Conservation (phyloP, 2,888 invertebrate species). For the Rhagonycha fulva region DNA sequence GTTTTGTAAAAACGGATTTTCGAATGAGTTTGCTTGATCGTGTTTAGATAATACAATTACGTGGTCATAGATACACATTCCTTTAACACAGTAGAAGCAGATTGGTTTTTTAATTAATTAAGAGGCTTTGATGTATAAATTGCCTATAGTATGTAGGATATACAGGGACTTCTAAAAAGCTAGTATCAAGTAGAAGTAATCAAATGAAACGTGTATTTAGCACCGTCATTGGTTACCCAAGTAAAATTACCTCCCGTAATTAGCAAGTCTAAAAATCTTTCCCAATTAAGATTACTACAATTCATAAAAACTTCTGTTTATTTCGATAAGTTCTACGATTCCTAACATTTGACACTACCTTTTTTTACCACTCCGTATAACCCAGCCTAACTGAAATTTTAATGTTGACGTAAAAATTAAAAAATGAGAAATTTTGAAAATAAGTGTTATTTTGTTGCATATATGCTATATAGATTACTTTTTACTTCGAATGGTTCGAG, state of each 20-base stretch:
- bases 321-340: too few relatives aligned
- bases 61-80: background rate
- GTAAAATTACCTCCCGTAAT: too few relatives aligned
- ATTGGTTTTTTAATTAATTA: background rate
- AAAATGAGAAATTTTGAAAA: background rate
- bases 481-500: background rate
- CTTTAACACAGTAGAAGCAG: background rate
- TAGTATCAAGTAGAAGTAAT: too few relatives aligned
- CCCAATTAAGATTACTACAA: too few relatives aligned
- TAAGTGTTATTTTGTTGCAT: background rate
- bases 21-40: background rate
- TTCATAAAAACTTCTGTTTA: too few relatives aligned
- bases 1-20: background rate
- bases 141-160: background rate
- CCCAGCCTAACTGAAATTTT: background rate
- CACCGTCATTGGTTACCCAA: too few relatives aligned
- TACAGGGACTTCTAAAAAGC: too few relatives aligned
- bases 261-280: too few relatives aligned
- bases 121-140: background rate
- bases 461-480: background rate
- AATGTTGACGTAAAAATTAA: background rate
- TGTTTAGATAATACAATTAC: background rate
- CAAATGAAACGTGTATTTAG: too few relatives aligned
- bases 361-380: background rate
- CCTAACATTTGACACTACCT: too few relatives aligned